Evolutionary conservation across 2,888 invertebrate genomes (phyloP), one percentile per base, ranked within the genome.

Genomic region (Tanytarsus gracilentus): DNA sequence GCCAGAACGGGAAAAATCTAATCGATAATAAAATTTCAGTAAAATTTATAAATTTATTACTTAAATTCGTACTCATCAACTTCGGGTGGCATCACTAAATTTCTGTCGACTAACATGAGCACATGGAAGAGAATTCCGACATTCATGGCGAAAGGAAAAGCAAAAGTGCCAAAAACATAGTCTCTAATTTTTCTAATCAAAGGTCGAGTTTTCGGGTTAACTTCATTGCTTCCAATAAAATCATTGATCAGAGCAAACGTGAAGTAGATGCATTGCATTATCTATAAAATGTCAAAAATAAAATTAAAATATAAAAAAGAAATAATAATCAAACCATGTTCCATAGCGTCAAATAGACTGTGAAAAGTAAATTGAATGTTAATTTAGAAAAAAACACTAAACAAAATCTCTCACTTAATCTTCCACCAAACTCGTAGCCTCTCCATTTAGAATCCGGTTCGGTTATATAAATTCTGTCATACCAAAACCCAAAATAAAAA

Each of bases 321-420:
- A n/a, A n/a, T n/a, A n/a, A n/a, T 44, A 23, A 82, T 79, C 79
- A n/a, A n/a, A 91, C 91, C 76, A 85, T 85, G 77, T 90, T 79
- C 76, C 88, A 79, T 68, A 84, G 86, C 25, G 91, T 92, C 64
- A 92, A 76, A 73, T 84, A 92, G 74, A 89, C 90, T 65, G 89
- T 83, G 23, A 40, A n/a, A n/a, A n/a, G n/a, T n/a, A n/a, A n/a
- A n/a, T n/a, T n/a, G n/a, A n/a, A n/a, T n/a, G n/a, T n/a, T n/a
- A n/a, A n/a, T n/a, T n/a, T n/a, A n/a, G n/a, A n/a, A n/a, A n/a
- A n/a, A n/a, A n/a, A n/a, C n/a, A n/a, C n/a, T n/a, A n/a, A n/a
- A n/a, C n/a, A n/a, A n/a, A n/a, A n/a, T n/a, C n/a, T n/a, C n/a
- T n/a, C n/a, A n/a, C n/a, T n/a, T n/a, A n/a, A n/a, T 76, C 89